phyloP scores from a whole-genome alignment of 2,797 vertebrate genomes.

The Benthosema pterotum region DNA sequence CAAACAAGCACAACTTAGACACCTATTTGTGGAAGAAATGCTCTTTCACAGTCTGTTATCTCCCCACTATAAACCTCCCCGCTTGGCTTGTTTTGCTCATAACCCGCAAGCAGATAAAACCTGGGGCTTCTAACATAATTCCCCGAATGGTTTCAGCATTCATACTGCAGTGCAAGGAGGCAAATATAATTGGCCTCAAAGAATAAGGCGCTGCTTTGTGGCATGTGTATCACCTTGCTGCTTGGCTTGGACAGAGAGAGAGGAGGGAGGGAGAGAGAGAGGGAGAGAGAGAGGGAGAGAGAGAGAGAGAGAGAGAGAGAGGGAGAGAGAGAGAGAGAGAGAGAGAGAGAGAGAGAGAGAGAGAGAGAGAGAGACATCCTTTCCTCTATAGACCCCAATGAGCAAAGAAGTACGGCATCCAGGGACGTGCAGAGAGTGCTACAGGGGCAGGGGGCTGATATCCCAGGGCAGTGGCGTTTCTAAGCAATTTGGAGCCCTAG shows the following conservation, averaged over 20 bases:
- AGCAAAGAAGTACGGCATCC: slow-evolving; percentile 50
- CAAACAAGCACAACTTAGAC: slow-evolving; percentile 17
- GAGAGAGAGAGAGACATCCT: background rate
- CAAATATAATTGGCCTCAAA: slow-evolving; percentile 31
- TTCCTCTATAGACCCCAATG: background rate
- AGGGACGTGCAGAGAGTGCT: too few relatives aligned
- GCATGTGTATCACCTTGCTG: slow-evolving; percentile 15
- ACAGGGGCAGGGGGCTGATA: too few relatives aligned
- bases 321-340: background rate
- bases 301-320: background rate
- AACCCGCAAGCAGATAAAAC: slow-evolving; percentile 5
- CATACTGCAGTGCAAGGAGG: slow-evolving; percentile 53
- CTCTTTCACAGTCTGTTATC: background rate
- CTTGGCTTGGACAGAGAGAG: too few relatives aligned
- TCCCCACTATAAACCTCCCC: background rate
- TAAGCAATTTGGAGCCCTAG: too few relatives aligned
- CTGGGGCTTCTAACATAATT: background rate
- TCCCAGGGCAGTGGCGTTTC: too few relatives aligned
- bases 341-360: background rate
- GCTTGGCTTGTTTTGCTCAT: slow-evolving; percentile 24
- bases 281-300: background rate
- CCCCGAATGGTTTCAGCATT: slow-evolving; percentile 15
- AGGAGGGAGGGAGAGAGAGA: background rate
- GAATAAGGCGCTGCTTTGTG: slow-evolving; percentile 6
- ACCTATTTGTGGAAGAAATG: background rate